These are phyloP conservation scores for Noctua janthe DNA, from an alignment of 2,888 invertebrate genomes.

Conservation along the genomic window DNA sequence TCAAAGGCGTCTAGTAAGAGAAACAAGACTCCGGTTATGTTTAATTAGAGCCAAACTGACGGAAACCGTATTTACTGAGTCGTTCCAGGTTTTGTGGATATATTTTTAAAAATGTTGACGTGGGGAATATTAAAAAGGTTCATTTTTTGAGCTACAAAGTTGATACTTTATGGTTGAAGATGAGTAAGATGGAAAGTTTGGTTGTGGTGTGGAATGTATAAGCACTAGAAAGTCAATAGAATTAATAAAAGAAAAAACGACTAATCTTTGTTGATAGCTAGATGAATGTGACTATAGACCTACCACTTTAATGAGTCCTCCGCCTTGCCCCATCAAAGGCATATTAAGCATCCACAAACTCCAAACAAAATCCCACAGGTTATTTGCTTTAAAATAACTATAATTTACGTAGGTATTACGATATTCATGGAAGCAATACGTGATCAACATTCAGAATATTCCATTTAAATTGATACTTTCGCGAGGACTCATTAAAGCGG, in stretches of 20 bases:
- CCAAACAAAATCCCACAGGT: too few species aligned
- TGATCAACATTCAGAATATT: too few species aligned
- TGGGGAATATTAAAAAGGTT: conserved; percentile 7
- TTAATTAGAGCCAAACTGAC: conserved; percentile 54
- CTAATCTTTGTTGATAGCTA: neutral
- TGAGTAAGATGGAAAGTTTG: neutral
- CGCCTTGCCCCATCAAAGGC: too few species aligned
- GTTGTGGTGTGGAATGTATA: neutral
- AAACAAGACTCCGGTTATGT: conserved; percentile 46
- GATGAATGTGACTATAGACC: neutral
- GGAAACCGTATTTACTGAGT: conserved; percentile 27
- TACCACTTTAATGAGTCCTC: too few species aligned
- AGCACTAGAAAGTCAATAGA: neutral
- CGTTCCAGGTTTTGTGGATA: conserved; percentile 21
- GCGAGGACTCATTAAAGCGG: too few species aligned
- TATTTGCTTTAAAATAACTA: too few species aligned
- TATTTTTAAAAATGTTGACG: conserved; percentile 12
- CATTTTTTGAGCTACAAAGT: neutral
- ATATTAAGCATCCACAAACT: too few species aligned
- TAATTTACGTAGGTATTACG: too few species aligned
- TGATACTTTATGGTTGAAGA: neutral
- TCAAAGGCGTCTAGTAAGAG: conserved; percentile 41
- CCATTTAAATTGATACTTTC: too few species aligned
- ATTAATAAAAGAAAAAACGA: neutral
- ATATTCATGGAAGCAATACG: too few species aligned